These are phyloP conservation scores for Ceratotherium simum DNA, from an alignment of 2,113 vertebrate genomes.

Conservation along the genomic window DNA sequence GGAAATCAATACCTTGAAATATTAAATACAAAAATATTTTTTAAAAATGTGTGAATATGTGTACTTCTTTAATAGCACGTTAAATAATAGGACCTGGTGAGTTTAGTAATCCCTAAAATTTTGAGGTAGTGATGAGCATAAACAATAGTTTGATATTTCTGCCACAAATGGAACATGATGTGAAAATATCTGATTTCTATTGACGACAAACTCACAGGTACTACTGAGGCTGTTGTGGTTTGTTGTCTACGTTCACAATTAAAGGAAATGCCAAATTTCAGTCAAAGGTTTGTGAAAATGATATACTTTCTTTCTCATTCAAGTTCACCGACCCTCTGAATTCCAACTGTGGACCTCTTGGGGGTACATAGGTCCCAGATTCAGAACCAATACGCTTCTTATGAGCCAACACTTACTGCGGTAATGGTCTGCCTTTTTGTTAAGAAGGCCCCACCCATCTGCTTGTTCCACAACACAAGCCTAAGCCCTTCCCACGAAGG, in stretches of 20 bases:
- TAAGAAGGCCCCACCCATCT: not conserved
- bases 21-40: not conserved
- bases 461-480: not conserved
- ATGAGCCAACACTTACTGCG: not conserved
- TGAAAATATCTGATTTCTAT: not conserved
- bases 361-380: not conserved
- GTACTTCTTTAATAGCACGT: not conserved
- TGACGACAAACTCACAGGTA: not conserved
- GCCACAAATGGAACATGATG: not conserved
- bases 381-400: not conserved
- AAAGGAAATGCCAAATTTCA: slow-evolving; percentile 28
- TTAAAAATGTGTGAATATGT: not conserved
- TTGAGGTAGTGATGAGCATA: not conserved
- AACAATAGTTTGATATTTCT: not conserved
- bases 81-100: not conserved
- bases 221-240: not conserved
- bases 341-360: not conserved
- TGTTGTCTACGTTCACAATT: not conserved
- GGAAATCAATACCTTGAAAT: not conserved
- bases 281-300: not conserved
- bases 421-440: not conserved
- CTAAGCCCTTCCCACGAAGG: not conserved
- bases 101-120: not conserved
- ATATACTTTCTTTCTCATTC: not conserved
- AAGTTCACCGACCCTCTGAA: not conserved